Conservation (phyloP, 2,888 invertebrate species). For the Acrobasis suavella region DNA sequence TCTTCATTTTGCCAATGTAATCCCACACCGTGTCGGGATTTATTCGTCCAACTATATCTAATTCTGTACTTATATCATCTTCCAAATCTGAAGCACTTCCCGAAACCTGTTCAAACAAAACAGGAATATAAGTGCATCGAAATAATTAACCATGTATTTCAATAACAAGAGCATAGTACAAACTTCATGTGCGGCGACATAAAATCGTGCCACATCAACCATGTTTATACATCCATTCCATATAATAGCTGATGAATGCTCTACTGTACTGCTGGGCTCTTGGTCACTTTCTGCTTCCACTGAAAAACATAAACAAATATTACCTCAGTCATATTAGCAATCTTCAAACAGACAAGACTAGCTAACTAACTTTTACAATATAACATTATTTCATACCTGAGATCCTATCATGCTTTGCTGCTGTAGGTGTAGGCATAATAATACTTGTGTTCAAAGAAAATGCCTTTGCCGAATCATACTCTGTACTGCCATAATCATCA, state of each 20-base stretch:
- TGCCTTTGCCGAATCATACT: constrained; percentile 59
- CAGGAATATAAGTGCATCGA: neutral
- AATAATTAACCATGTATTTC: neutral
- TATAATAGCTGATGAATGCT: constrained; percentile 75
- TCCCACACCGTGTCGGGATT: constrained; percentile 96
- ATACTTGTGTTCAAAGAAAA: constrained; percentile 56
- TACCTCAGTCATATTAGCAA: neutral
- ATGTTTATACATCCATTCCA: constrained; percentile 95
- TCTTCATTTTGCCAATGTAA: constrained; percentile 94
- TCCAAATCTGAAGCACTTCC: constrained; percentile 86
- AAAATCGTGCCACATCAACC: constrained; percentile 95
- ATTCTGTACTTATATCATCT: constrained; percentile 88
- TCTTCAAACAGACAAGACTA: neutral
- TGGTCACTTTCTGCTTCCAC: constrained; percentile 86
- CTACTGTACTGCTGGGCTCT: constrained; percentile 91
- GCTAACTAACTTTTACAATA: neutral
- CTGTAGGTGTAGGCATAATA: constrained; percentile 49
- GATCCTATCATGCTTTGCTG: constrained; percentile 53
- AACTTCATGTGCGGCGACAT: constrained; percentile 91
- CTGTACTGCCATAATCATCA: constrained; percentile 49
- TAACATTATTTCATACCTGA: constrained; percentile 48
- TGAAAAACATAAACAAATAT: constrained; percentile 27
- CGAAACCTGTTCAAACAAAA: constrained; percentile 61
- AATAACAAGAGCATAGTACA: neutral
- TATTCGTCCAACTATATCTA: constrained; percentile 96